Percentiles rank a stretch among this genome's conserved stretches.
Evolutionary conservation across 2,888 invertebrate species (phyloP).

Genomic region (Himalopsyche anomala): DNA sequence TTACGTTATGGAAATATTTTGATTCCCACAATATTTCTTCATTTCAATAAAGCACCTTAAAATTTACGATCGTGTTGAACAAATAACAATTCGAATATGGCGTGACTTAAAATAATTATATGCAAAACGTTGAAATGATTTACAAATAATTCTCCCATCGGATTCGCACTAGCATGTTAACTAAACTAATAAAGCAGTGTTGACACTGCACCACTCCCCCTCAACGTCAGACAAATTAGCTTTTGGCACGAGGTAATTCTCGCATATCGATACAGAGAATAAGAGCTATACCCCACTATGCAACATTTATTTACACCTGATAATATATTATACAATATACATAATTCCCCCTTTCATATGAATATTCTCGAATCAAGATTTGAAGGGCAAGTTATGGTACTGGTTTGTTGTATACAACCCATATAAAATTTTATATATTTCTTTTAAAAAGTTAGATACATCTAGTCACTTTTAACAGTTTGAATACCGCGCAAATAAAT

Average conservation of each 20-base stretch:
- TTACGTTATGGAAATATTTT: too few species aligned
- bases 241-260: conserved; percentile 42
- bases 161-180: conserved; percentile 40
- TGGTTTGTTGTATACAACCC: too few species aligned
- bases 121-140: conserved; percentile 18
- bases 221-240: conserved; percentile 39
- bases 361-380: too few species aligned
- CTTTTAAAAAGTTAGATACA: too few species aligned
- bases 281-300: background rate
- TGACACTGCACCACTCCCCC: conserved; percentile 23
- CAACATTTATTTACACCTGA: too few species aligned
- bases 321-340: too few species aligned
- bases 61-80: background rate
- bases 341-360: too few species aligned
- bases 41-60: background rate
- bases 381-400: too few species aligned
- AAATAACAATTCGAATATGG: background rate
- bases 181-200: conserved; percentile 40
- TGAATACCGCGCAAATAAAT: too few species aligned
- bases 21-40: too few species aligned
- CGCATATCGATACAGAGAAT: background rate
- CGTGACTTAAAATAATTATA: conserved; percentile 25
- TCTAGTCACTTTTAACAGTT: too few species aligned
- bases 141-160: conserved; percentile 22
- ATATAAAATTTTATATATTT: too few species aligned